Evolutionary conservation across 2,113 vertebrate species (phyloP).

Genomic region (Toxotes chatareus): DNA sequence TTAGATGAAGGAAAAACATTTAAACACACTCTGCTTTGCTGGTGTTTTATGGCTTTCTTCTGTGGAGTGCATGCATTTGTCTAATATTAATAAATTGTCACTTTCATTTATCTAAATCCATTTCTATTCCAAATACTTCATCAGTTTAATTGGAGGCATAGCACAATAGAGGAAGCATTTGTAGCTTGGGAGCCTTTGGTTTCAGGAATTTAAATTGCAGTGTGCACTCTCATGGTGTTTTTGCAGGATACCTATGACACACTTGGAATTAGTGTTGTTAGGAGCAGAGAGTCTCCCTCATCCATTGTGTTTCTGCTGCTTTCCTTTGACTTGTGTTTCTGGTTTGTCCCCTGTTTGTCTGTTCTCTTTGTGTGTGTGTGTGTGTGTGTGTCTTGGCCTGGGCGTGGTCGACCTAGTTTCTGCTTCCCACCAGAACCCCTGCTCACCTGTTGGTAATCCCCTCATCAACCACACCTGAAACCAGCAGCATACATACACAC

Average conservation of each 20-base stretch:
- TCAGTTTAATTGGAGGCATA: constrained; percentile 31
- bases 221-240: constrained; percentile 5
- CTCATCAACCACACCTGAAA: no score
- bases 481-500: no score
- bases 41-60: not conserved
- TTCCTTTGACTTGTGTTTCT: no score
- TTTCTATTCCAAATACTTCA: constrained; percentile 16
- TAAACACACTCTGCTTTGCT: constrained; percentile 16
- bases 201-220: constrained; percentile 13
- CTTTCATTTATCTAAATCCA: constrained; percentile 39
- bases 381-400: no score
- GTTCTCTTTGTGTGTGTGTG: no score
- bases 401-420: no score
- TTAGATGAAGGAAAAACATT: constrained; percentile 17
- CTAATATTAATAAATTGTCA: constrained; percentile 10
- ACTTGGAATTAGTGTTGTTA: not conserved
- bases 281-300: no score
- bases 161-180: constrained; percentile 20
- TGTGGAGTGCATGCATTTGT: constrained; percentile 3
- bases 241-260: constrained; percentile 8
- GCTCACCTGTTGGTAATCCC: no score
- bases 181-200: constrained; percentile 4
- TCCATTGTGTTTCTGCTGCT: no score
- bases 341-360: no score
- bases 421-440: no score